Evolutionary conservation across 2,888 invertebrate genomes (phyloP).

Genomic region (Tinea trinotella): DNA sequence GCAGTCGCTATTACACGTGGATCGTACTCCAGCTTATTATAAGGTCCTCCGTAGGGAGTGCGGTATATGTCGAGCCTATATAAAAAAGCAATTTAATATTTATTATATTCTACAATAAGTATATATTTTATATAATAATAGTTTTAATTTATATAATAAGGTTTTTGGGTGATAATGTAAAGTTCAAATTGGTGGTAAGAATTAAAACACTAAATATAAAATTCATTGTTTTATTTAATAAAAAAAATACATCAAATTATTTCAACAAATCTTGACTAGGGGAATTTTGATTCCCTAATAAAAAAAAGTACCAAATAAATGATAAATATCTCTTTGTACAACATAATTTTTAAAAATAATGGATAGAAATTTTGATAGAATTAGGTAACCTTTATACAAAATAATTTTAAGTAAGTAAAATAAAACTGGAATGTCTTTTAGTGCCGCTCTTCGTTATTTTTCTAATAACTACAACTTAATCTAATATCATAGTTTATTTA

Average conservation of each 20-base stretch:
- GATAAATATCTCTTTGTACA: conserved; percentile 8
- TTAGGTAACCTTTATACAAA: conserved; percentile 5
- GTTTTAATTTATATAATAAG: background rate
- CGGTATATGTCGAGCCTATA: too few species aligned
- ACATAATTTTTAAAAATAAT: background rate
- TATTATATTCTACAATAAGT: too few species aligned
- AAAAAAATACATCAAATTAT: conserved; percentile 9
- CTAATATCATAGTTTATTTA: too few species aligned
- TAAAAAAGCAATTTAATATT: too few species aligned
- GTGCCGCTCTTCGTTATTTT: background rate
- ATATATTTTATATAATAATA: background rate
- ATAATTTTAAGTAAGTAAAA: conserved; percentile 1
- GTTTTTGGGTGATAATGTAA: conserved; percentile 4
- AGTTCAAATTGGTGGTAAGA: conserved; percentile 17
- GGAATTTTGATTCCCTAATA: conserved; percentile 4
- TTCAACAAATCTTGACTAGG: conserved; percentile 16
- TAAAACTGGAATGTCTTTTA: conserved; percentile 5
- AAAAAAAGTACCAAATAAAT: background rate
- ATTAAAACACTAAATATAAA: conserved; percentile 7
- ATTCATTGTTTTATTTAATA: conserved; percentile 16
- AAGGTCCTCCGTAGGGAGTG: too few species aligned
- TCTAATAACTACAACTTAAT: background rate
- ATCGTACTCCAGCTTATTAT: too few species aligned
- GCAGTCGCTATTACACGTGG: too few species aligned
- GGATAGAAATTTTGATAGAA: background rate